These are phyloP conservation scores for Lymantria monacha DNA, from an alignment of 2,888 invertebrate genomes.

Conservation along the genomic window DNA sequence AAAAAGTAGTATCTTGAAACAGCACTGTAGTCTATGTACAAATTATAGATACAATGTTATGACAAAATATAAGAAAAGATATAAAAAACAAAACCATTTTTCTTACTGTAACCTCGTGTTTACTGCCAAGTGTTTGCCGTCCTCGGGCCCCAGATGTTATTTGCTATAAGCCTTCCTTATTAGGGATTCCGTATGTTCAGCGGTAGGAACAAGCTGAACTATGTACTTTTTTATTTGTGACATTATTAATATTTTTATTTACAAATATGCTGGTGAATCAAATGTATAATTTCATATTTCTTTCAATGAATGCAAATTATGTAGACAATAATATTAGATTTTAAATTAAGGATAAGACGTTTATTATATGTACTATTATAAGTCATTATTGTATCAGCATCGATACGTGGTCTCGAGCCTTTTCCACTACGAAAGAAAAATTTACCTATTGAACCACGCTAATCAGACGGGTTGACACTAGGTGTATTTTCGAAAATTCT, in stretches of 20 bases:
- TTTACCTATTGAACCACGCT: too few species aligned
- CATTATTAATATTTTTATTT: slow-evolving; percentile 63
- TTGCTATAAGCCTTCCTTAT: slow-evolving; percentile 77
- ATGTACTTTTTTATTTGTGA: slow-evolving; percentile 64
- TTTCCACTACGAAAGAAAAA: too few species aligned
- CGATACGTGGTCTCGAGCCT: too few species aligned
- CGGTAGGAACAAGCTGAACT: slow-evolving; percentile 53
- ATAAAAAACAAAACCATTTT: slow-evolving; percentile 75
- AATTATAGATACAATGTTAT: slow-evolving; percentile 46
- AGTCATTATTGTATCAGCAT: too few species aligned
- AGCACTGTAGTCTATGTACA: slow-evolving; percentile 17
- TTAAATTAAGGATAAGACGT: too few species aligned
- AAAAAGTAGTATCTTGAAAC: slow-evolving; percentile 19
- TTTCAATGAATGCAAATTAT: too few species aligned
- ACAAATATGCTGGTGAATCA: too few species aligned
- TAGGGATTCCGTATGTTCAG: slow-evolving; percentile 73
- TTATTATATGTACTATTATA: too few species aligned
- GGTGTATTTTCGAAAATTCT: too few species aligned
- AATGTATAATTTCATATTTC: too few species aligned
- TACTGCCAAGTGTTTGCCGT: slow-evolving; percentile 75
- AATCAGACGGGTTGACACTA: too few species aligned
- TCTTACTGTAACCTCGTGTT: slow-evolving; percentile 71
- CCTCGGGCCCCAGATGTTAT: slow-evolving; percentile 76
- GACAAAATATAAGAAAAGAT: slow-evolving; percentile 57
- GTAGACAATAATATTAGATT: too few species aligned